A percentile compares a stretch with the other conserved stretches of the same genome.
phyloP scores from a whole-genome alignment of 2,888 invertebrate species.

The Dynastes grantii region DNA sequence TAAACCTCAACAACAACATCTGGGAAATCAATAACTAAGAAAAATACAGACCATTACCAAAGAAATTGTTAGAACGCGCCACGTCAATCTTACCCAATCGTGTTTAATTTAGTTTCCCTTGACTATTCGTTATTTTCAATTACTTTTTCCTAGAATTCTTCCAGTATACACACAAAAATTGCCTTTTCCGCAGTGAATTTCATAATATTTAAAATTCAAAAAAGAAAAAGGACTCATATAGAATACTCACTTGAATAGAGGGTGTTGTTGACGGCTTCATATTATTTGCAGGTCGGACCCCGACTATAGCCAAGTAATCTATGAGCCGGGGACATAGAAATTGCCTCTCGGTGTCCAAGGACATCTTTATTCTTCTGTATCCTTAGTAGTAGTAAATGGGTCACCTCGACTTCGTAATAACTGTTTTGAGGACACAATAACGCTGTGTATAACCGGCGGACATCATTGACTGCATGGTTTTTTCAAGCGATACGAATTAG shows the following conservation, averaged over 20 bases:
- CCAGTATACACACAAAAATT: too few species aligned
- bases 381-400: conserved; percentile 57
- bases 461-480: conserved; percentile 8
- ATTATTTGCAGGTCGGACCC: conserved; percentile 83
- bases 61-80: too few species aligned
- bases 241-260: conserved; percentile 81
- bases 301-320: conserved; percentile 98
- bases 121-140: too few species aligned
- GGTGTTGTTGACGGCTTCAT: conserved; percentile 80
- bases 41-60: too few species aligned
- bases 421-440: conserved; percentile 37
- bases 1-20: too few species aligned
- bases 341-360: conserved; percentile 81
- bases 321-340: conserved; percentile 89
- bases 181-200: too few species aligned
- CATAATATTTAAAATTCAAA: too few species aligned
- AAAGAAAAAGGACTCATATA: background rate
- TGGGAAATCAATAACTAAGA: too few species aligned
- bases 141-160: too few species aligned
- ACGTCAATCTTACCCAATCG: too few species aligned
- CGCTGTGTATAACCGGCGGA: background rate
- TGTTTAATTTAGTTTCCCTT: too few species aligned
- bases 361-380: conserved; percentile 60
- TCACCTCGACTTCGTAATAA: conserved; percentile 60
- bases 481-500: background rate